Base-by-base conservation (phyloP, 2,113 vertebrate species). In the Manacus vitellinus region DNA sequence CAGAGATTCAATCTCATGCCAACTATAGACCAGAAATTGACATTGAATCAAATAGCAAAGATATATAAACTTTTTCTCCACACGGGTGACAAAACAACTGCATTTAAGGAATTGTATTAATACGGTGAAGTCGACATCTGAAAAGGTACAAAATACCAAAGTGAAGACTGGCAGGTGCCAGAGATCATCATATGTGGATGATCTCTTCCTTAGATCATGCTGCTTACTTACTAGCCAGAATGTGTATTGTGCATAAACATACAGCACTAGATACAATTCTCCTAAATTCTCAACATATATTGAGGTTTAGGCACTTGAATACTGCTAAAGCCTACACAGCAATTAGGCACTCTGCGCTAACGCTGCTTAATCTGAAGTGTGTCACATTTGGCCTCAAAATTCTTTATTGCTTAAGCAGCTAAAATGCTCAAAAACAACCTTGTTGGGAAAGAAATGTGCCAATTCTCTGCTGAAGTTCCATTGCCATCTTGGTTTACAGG, bases 221-320 rank as follows among this genome's bases (percentile, higher is more conserved):
- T 84, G 35, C 31, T 58, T 12, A 2, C 23, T 68, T 59, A 27
- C 8, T n/a, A 58, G 11, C 13, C 30, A 61, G 33, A 72, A 73
- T 56, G 25, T n/a, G 22, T 10, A 4, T 9, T 49, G 22, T 47
- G 6, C 33, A 6, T 72, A 43, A 51, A 46, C 19, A 35, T 24
- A 10, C 8, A 55, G 21, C 35, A 30, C 41, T 47, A 44, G 37
- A 73, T 61, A 54, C 33, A 61, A 10, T 28, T 58, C 19, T 58
- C 12, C 9, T 22, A 47, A 70, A 39, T 62, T 85, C 46, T 84
- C 65, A 66, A 1, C 30, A 7, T 55, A 6, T 5, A 3, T 0
- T 62, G 51, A 76, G 22, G 3, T 76, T 76, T 70, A 52, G n/a
- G 37, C 27, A 14, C 16, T 46, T 63, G 20, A 84, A 31, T 62